phyloP scores from a whole-genome alignment of 2,113 vertebrate species.

The Apteryx mantelli region DNA sequence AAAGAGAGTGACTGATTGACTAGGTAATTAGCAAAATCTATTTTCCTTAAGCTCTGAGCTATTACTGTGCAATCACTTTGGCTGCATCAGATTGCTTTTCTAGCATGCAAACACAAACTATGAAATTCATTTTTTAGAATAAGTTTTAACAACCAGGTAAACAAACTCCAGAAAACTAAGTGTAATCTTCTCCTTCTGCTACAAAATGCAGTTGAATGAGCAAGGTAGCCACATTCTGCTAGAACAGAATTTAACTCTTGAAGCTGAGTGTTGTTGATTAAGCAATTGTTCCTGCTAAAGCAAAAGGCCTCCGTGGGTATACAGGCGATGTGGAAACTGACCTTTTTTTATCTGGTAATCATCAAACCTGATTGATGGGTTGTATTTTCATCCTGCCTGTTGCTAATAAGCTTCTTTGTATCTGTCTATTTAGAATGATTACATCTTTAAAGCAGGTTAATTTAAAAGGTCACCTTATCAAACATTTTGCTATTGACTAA shows the following conservation, averaged over 20 bases:
- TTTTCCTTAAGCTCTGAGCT: background rate
- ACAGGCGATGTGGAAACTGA: background rate
- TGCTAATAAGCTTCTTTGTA: conserved; percentile 45
- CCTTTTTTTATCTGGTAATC: conserved; percentile 2
- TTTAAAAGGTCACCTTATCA: conserved; percentile 54
- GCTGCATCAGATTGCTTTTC: background rate
- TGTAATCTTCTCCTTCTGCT: background rate
- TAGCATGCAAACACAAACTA: background rate
- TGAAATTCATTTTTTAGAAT: background rate
- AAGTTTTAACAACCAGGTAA: background rate
- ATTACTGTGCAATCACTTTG: background rate
- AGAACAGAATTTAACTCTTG: background rate
- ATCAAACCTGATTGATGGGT: background rate
- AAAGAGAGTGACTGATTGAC: background rate
- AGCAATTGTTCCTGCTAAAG: background rate
- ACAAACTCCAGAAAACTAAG: background rate
- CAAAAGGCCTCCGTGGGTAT: background rate
- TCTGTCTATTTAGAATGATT: conserved; percentile 14
- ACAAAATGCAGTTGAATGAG: background rate
- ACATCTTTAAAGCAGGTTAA: conserved; percentile 28
- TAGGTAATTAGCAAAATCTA: background rate
- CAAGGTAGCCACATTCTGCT: background rate
- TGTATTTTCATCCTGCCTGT: conserved; percentile 9
- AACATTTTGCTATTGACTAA: conserved; percentile 4
- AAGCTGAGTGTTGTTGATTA: background rate